Conservation (phyloP, 2,888 invertebrate species). For the Drosophila kuntzei region DNA sequence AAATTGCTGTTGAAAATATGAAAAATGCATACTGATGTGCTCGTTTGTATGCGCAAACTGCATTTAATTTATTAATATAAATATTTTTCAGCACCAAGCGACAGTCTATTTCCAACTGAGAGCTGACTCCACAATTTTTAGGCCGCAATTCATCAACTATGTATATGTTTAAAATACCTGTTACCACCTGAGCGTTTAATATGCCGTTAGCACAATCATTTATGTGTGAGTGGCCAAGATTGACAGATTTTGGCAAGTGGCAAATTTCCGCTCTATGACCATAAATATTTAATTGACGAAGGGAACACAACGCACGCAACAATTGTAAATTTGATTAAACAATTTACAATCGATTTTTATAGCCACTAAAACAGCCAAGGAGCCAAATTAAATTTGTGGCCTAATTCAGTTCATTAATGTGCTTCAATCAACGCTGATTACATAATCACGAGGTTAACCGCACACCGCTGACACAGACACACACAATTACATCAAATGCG, state of each 20-base stretch:
- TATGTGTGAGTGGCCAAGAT: slow-evolving; percentile 21
- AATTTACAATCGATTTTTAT: slow-evolving; percentile 44
- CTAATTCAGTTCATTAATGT: slow-evolving; percentile 42
- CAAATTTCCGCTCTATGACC: slow-evolving; percentile 20
- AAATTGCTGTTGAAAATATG: slow-evolving; percentile 54
- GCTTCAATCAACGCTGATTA: slow-evolving; percentile 34
- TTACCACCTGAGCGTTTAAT: slow-evolving; percentile 41
- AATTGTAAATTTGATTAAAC: slow-evolving; percentile 50
- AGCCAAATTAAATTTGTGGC: slow-evolving; percentile 31
- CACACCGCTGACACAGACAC: slow-evolving; percentile 13
- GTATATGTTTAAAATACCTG: slow-evolving; percentile 34
- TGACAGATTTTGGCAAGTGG: slow-evolving; percentile 38
- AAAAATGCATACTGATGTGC: slow-evolving; percentile 75
- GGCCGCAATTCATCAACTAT: slow-evolving; percentile 42
- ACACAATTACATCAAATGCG: neutral
- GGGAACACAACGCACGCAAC: slow-evolving; percentile 1
- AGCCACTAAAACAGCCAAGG: slow-evolving; percentile 26
- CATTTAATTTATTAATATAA: slow-evolving; percentile 75
- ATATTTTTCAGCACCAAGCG: slow-evolving; percentile 46
- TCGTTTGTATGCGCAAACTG: slow-evolving; percentile 78
- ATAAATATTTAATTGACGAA: slow-evolving; percentile 53
- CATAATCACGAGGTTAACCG: slow-evolving; percentile 49
- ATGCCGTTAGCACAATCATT: slow-evolving; percentile 35
- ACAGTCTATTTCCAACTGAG: neutral
- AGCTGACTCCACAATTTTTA: slow-evolving; percentile 34